phyloP scores from a whole-genome alignment of 2,797 vertebrate species.

The Pagetopsis macropterus region DNA sequence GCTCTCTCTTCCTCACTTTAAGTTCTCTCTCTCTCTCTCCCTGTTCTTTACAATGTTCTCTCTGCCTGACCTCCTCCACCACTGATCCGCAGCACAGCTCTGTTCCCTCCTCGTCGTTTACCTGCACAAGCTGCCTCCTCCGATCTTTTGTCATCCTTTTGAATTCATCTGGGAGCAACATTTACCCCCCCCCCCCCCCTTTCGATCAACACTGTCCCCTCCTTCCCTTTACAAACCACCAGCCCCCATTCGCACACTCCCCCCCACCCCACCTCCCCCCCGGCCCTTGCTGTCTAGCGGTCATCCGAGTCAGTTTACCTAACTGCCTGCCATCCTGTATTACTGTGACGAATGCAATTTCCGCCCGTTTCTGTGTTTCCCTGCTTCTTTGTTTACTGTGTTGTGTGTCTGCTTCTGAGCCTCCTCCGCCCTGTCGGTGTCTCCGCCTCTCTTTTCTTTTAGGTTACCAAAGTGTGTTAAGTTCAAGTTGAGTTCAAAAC shows the following conservation, averaged over 20 bases:
- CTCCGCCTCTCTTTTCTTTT: conserved; percentile 16
- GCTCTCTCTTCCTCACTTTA: background rate
- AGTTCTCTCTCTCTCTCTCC: conserved; percentile 1
- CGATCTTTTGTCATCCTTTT: conserved; percentile 43
- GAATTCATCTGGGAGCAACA: conserved; percentile 59
- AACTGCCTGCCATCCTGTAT: conserved; percentile 48
- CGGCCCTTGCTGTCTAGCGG: conserved; percentile 7
- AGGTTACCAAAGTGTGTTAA: conserved; percentile 54
- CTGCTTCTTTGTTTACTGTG: conserved; percentile 9
- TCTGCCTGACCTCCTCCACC: conserved; percentile 1
- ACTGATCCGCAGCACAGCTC: conserved; percentile 15
- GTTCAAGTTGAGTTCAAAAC: conserved; percentile 66
- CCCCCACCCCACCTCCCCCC: background rate
- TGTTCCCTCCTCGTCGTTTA: conserved; percentile 39
- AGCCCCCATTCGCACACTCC: conserved; percentile 14
- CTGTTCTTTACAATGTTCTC: background rate
- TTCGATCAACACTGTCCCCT: conserved; percentile 37
- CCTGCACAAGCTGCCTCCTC: conserved; percentile 48
- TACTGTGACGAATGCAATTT: conserved; percentile 43
- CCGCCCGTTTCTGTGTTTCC: conserved; percentile 22
- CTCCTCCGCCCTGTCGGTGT: conserved; percentile 3
- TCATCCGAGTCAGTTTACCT: conserved; percentile 51
- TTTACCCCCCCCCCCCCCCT: conserved; percentile 52
- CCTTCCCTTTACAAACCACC: conserved; percentile 21
- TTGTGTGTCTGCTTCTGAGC: conserved; percentile 20